Evolutionary conservation across 1,140 invertebrate genomes (phyloP), one percentile per base, ranked within the genome.

Genomic region (Frieseomelitta varia): DNA sequence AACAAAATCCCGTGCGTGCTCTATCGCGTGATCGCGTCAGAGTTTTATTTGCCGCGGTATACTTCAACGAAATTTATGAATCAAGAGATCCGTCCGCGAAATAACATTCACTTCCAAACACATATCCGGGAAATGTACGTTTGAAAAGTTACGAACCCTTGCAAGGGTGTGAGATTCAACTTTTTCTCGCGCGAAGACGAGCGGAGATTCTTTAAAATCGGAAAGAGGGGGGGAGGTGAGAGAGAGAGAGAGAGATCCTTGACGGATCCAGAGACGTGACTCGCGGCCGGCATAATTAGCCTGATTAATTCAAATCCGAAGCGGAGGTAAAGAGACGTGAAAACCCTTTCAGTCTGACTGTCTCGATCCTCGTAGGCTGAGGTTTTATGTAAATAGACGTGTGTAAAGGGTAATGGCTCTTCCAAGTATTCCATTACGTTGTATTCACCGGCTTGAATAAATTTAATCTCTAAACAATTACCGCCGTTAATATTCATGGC

Each of bases 331-430:
- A 87, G 85, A 87, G 85, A 85, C 85, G 78, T 82, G 86, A 87
- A 88, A 88, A 88, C 85, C 87, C 75, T 88, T 88, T 87, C 85
- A 84, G 74, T 81, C 85, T 34, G 75, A 53, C 75, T 55, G 47
- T 34, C 68, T 34, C 73, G 71, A 39, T 58, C 39, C 76, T 77
- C 76, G 82, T 88, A 87, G 82, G 79, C 82, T 76, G 82, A 85
- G 87, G 81, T 88, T 88, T 88, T 87, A 88, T 88, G 87, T 87
- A 88, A 88, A 88, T 88, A 82, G 80, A 88, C 75, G 85, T 72
- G 82, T 87, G 83, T 85, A 77, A 88, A 81, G 82, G 82, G 78
- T 87, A 88, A 88, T 88, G 87, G 85, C 56, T 58, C 75, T 79
- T 78, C 58, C 81, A 84, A 80, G 79, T 81, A 71, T 75, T 55